These are phyloP conservation scores for Acrobasis consociella DNA, from an alignment of 2,888 invertebrate genomes.

Conservation along the genomic window DNA sequence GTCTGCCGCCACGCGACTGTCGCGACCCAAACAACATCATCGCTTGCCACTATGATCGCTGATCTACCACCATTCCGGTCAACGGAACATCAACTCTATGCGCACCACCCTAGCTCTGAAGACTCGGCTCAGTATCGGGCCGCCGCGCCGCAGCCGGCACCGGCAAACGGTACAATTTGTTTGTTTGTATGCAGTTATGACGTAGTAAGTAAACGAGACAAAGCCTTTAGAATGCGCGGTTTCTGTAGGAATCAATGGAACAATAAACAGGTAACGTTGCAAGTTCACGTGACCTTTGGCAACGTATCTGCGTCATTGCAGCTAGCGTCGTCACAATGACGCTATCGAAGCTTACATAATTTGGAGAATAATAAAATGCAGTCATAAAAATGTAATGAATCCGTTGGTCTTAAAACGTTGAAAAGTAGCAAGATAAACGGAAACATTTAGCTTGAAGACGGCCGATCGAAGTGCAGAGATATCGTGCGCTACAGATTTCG, in stretches of 20 bases:
- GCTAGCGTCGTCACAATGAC: constrained; percentile 11
- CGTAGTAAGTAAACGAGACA: constrained; percentile 47
- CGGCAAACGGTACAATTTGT: constrained; percentile 60
- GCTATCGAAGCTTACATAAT: neutral
- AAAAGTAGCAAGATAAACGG: constrained; percentile 12
- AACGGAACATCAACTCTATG: constrained; percentile 50
- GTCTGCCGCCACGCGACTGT: constrained; percentile 52
- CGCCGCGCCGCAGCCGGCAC: constrained; percentile 42
- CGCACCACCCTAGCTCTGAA: constrained; percentile 39
- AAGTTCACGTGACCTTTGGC: constrained; percentile 31
- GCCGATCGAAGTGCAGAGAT: constrained; percentile 15
- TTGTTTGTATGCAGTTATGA: constrained; percentile 56
- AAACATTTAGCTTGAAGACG: neutral
- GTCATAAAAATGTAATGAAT: neutral
- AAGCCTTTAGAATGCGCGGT: constrained; percentile 32
- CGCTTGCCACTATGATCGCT: constrained; percentile 62
- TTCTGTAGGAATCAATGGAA: constrained; percentile 27
- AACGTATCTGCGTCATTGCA: constrained; percentile 29
- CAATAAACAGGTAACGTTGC: constrained; percentile 23
- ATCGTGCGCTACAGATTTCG: constrained; percentile 34
- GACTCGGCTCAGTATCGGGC: constrained; percentile 35
- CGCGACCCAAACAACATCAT: constrained; percentile 47
- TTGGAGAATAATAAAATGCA: constrained; percentile 4
- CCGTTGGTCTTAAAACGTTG: constrained; percentile 2
- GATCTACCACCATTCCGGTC: constrained; percentile 58